Percentiles rank a stretch among this genome's conserved stretches.
These are phyloP conservation scores for Misgurnus anguillicaudatus DNA, from an alignment of 2,113 vertebrate species.

Conservation along the genomic window DNA sequence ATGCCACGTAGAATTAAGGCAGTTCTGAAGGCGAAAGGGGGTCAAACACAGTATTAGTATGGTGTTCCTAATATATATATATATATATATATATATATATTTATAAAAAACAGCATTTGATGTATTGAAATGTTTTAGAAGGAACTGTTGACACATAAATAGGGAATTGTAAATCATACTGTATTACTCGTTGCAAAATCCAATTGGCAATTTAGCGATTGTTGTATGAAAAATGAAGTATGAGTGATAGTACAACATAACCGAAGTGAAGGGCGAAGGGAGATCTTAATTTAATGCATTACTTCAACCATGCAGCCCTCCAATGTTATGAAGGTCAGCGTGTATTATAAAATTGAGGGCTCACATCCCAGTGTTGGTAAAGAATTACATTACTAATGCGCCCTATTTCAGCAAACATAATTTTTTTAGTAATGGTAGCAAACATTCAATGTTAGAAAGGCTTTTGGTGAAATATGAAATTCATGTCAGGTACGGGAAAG, in stretches of 20 bases:
- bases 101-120: too few species aligned
- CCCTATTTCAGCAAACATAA: constrained; percentile 14
- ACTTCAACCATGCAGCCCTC: neutral
- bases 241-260: neutral
- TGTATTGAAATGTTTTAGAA: neutral
- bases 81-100: too few species aligned
- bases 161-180: neutral
- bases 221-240: neutral
- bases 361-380: constrained; percentile 23
- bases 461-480: constrained; percentile 55
- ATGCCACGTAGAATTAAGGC: too few species aligned
- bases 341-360: constrained; percentile 40
- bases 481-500: constrained; percentile 16
- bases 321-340: constrained; percentile 39
- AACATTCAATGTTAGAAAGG: constrained; percentile 2
- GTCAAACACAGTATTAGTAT: too few species aligned
- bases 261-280: constrained; percentile 15
- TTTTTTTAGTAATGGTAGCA: neutral
- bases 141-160: neutral
- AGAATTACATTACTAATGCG: constrained; percentile 4
- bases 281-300: constrained; percentile 40
- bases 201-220: neutral
- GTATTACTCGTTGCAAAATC: neutral
- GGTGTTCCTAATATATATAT: too few species aligned
- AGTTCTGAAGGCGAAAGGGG: too few species aligned